These are phyloP conservation scores for Sebastes wilsoni DNA, from an alignment of 2,797 vertebrate species.

Conservation along the genomic window DNA sequence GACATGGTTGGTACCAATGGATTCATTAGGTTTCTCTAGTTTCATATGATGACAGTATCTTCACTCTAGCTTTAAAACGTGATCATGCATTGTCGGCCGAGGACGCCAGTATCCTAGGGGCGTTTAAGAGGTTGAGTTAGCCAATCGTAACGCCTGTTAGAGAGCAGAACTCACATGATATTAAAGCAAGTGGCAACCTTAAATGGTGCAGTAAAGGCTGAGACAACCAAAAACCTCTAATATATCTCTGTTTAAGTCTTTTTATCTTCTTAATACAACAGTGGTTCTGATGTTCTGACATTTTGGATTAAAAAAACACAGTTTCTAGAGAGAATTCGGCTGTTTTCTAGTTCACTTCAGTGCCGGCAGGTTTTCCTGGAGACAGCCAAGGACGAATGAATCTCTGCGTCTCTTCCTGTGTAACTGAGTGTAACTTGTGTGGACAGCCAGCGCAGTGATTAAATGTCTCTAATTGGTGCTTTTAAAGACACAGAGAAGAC, in stretches of 20 bases:
- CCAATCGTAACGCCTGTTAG: no score
- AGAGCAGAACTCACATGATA: no score
- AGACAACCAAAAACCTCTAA: no score
- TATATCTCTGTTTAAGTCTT: background rate
- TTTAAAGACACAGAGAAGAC: constrained; percentile 57
- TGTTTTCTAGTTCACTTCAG: background rate
- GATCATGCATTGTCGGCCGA: no score
- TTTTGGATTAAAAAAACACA: no score
- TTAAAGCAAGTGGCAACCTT: no score
- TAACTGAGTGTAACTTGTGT: constrained; percentile 3
- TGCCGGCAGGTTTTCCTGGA: background rate
- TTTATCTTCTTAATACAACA: background rate
- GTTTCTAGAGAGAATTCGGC: background rate
- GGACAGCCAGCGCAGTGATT: constrained; percentile 54
- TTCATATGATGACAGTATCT: no score
- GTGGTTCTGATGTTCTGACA: background rate
- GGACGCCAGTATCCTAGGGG: no score
- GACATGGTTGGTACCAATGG: rapidly evolving
- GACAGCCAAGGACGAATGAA: constrained; percentile 6
- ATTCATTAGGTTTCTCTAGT: no score
- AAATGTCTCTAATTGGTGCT: constrained; percentile 72
- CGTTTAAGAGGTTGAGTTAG: no score
- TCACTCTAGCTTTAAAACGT: no score
- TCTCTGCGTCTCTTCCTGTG: background rate
- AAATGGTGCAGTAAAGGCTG: no score